Evolutionary conservation across 2,797 vertebrate genomes (phyloP), one percentile per base, ranked within the genome.

Genomic region (Macropodus opercularis): DNA sequence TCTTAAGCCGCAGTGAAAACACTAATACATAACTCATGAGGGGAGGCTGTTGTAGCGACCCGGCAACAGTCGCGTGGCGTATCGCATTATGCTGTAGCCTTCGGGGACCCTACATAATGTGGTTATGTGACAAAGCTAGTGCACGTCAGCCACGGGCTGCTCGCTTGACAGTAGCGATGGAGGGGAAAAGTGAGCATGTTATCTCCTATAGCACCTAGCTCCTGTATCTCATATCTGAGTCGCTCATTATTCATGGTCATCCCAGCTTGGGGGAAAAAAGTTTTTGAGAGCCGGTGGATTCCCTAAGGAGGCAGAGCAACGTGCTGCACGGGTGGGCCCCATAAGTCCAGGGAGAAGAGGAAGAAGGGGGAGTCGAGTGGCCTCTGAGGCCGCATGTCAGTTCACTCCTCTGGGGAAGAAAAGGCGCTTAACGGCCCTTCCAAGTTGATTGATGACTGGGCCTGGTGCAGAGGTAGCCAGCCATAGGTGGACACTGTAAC

Each of bases 51-150:
- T 75, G 78, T 53, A 75, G 79, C 58, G 63, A 72, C 66, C 59
- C 42, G 21, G 74, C 79, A 75, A 75, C 75, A 69, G 79, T 60
- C 22, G 49, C 22, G 1, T 49, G 53, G 63, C 38, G 48, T 62
- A 75, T 86, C 73, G 26, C 79, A 86, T 89, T 85, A 88, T 86
- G 83, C 82, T 27, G 58, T 81, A 63, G 86, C 85, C 84, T 81
- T 67, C 65, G 81, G 87, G 86, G 78, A 84, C 68, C 54, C 83
- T 85, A 70, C 85, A 87, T 87, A 87, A 87, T 87, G 82, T 77
- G 85, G 85, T 85, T 81, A 81, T 82, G 84, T 89, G 85, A 88
- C 87, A 89, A 75, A 80, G 82, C 80, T 35, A 67, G 81, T 82
- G 77, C 75, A 56, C 65, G 19, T 90, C 86, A 88, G 79, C 84